phyloP scores from a whole-genome alignment of 2,797 vertebrate genomes.

The Aeoliscus strigatus region DNA sequence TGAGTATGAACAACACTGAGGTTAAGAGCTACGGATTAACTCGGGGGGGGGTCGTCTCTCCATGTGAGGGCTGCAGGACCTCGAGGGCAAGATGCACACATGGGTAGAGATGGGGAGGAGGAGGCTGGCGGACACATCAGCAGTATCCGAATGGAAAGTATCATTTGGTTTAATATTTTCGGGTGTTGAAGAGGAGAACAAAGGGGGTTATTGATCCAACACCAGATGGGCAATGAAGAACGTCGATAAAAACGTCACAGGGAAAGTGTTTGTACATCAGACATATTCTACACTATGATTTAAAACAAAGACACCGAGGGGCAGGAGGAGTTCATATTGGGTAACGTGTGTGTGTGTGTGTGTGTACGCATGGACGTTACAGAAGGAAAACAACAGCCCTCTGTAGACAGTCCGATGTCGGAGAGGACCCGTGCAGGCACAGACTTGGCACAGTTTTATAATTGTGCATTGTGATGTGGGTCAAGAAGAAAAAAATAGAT shows the following conservation, averaged over 20 bases:
- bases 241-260: background rate
- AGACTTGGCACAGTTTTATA: conserved; percentile 31
- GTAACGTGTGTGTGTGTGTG: conserved; percentile 1
- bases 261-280: conserved; percentile 25
- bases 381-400: conserved; percentile 35
- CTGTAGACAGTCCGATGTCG: conserved; percentile 20
- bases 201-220: background rate
- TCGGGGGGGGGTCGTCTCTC: conserved; percentile 17
- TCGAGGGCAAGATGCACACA: conserved; percentile 14
- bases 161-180: background rate
- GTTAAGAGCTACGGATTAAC: conserved; percentile 36
- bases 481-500: conserved; percentile 17
- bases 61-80: conserved; percentile 20
- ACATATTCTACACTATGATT: conserved; percentile 1
- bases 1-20: conserved; percentile 32
- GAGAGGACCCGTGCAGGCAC: conserved; percentile 15
- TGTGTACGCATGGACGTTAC: conserved; percentile 1
- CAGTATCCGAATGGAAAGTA: background rate
- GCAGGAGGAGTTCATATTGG: conserved; percentile 7
- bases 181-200: conserved; percentile 7
- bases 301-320: conserved; percentile 7
- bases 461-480: conserved; percentile 22
- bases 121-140: background rate
- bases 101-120: background rate
- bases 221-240: conserved; percentile 24